These are phyloP conservation scores for Aricia agestis DNA, from an alignment of 1,140 invertebrate species.

Conservation along the genomic window DNA sequence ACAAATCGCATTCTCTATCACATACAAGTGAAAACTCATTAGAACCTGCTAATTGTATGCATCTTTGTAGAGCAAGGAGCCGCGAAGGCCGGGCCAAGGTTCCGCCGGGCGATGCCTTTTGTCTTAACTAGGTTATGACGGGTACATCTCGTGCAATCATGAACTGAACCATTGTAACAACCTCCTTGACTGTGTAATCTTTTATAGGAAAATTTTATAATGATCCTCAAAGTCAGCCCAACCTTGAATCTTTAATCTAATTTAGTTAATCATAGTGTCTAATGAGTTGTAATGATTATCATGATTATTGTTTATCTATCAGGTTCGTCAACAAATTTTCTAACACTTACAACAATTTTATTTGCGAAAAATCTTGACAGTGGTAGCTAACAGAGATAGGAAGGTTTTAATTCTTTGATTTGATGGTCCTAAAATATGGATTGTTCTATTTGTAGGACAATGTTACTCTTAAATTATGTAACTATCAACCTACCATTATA, in stretches of 20 bases:
- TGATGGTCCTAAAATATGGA: too few species aligned
- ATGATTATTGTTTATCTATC: background rate
- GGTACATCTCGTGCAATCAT: conserved; percentile 38
- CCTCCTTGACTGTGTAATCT: background rate
- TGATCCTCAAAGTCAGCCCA: background rate
- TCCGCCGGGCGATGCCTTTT: conserved; percentile 52
- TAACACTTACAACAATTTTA: too few species aligned
- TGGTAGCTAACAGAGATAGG: too few species aligned
- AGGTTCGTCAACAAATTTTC: too few species aligned
- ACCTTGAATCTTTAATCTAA: background rate
- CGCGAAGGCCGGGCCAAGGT: conserved; percentile 68
- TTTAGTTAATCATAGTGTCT: background rate
- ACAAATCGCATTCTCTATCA: background rate
- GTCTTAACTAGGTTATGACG: conserved; percentile 60
- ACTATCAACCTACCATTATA: too few species aligned
- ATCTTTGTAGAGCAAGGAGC: conserved; percentile 68
- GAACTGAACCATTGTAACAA: conserved; percentile 32
- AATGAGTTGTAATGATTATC: background rate
- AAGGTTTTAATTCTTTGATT: too few species aligned
- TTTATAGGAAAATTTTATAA: background rate
- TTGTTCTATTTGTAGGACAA: too few species aligned
- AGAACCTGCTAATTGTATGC: conserved; percentile 19
- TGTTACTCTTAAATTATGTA: too few species aligned
- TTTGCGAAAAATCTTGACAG: too few species aligned
- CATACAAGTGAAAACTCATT: background rate